Percentiles rank a stretch among this genome's conserved stretches.
Conservation (phyloP, 2,113 vertebrate genomes). For the Ophthalmolycus amberensis region DNA sequence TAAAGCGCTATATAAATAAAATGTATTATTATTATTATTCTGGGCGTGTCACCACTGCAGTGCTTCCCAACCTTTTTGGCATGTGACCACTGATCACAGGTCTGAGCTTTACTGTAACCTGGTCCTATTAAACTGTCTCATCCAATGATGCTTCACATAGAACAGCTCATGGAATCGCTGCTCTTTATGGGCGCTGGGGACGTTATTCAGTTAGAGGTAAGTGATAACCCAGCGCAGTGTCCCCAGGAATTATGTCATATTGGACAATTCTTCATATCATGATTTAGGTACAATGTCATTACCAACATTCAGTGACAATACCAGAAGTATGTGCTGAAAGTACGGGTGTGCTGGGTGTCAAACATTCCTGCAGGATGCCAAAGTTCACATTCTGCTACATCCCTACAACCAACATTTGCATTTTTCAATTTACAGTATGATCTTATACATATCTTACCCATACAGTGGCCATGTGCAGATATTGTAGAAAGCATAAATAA, state of each 20-base stretch:
- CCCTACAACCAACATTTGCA: background rate
- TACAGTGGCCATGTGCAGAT: background rate
- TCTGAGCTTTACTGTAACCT: background rate
- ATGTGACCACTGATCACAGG: background rate
- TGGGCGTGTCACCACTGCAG: background rate
- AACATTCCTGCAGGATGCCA: background rate
- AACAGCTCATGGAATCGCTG: background rate
- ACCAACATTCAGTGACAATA: background rate
- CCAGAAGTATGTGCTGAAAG: background rate
- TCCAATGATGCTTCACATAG: background rate
- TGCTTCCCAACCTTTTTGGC: background rate
- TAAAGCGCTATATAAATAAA: too few relatives aligned
- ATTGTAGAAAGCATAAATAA: background rate
- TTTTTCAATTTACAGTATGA: background rate
- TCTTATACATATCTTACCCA: background rate
- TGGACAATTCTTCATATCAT: background rate
- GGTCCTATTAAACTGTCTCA: background rate
- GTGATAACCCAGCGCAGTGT: background rate
- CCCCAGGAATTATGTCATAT: background rate
- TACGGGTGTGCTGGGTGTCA: background rate
- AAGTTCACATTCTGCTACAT: background rate
- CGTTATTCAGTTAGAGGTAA: background rate
- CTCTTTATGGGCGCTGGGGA: background rate
- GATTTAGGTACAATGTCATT: background rate
- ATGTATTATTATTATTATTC: background rate